Percentiles rank a stretch among this genome's conserved stretches.
Evolutionary conservation across 2,113 vertebrate species (phyloP).

Genomic region (Isichthys henryi): DNA sequence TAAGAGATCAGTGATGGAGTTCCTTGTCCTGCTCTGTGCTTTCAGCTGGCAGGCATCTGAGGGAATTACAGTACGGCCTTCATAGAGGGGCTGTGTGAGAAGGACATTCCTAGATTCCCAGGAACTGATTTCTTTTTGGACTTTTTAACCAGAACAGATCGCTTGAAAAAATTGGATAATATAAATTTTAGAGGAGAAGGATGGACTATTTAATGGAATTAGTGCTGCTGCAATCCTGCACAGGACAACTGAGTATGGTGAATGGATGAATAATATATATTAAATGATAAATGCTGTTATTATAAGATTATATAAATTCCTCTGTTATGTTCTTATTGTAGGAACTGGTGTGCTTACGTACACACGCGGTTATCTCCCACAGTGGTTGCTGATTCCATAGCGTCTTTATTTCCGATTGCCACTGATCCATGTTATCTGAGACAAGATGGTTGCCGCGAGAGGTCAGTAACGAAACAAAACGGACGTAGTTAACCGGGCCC

Average conservation of each 20-base stretch:
- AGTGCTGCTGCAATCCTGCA: not conserved
- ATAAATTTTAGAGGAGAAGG: not conserved
- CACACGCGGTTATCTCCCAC: conserved; percentile 62
- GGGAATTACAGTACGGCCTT: not conserved
- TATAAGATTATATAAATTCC: not conserved
- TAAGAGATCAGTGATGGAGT: not conserved
- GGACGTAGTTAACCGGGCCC: too few species aligned
- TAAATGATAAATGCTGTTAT: not conserved
- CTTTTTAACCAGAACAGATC: not conserved
- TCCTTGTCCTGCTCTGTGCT: not conserved
- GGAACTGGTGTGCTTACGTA: conserved; percentile 74
- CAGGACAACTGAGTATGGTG: not conserved
- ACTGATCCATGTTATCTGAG: conserved; percentile 49
- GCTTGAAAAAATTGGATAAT: not conserved
- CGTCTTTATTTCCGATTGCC: conserved; percentile 46
- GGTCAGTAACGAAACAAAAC: conserved; percentile 38
- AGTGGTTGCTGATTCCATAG: conserved; percentile 51
- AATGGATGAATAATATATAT: not conserved
- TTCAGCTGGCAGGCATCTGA: not conserved
- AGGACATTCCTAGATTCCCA: not conserved
- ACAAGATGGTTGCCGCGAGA: conserved; percentile 52
- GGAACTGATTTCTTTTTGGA: not conserved
- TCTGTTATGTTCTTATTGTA: conserved; percentile 22
- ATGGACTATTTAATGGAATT: not conserved
- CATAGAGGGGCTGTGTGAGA: not conserved